These are phyloP conservation scores for Eupsittula cactorum DNA, from an alignment of 2,113 vertebrate genomes.

Conservation along the genomic window DNA sequence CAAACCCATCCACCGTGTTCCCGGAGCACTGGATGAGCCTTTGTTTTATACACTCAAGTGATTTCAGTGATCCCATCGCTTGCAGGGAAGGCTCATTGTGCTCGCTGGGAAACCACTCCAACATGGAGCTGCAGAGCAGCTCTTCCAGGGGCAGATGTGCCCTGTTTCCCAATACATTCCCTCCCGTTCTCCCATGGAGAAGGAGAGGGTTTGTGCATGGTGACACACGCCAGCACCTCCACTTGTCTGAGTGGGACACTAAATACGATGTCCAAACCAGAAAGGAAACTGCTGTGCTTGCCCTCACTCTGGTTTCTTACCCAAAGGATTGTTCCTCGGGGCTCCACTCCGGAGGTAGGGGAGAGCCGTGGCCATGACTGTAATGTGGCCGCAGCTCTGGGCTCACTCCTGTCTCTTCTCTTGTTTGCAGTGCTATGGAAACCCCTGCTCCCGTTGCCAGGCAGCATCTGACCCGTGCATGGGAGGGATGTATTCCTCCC, in stretches of 20 bases:
- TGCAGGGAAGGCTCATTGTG: background rate
- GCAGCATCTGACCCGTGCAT: background rate
- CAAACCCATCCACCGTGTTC: background rate
- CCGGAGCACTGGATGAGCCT: background rate
- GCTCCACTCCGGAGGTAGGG: accelerated
- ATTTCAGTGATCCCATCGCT: accelerated
- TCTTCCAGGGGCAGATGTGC: background rate
- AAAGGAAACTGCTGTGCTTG: background rate
- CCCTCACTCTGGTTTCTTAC: background rate
- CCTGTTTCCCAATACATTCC: background rate
- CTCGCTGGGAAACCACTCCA: background rate
- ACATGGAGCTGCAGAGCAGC: background rate
- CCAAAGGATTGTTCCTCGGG: background rate
- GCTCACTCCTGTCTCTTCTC: background rate
- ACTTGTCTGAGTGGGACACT: accelerated
- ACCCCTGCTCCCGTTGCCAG: background rate
- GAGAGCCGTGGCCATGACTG: background rate
- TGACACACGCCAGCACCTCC: background rate
- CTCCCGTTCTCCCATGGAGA: accelerated
- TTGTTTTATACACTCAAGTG: background rate
- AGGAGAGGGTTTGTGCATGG: accelerated
- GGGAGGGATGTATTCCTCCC: background rate
- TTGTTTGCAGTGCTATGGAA: constrained; percentile 11
- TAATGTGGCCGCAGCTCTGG: background rate
- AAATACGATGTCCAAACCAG: background rate